These are phyloP conservation scores for Cydia strobilella DNA, from an alignment of 1,140 invertebrate species.

Conservation along the genomic window DNA sequence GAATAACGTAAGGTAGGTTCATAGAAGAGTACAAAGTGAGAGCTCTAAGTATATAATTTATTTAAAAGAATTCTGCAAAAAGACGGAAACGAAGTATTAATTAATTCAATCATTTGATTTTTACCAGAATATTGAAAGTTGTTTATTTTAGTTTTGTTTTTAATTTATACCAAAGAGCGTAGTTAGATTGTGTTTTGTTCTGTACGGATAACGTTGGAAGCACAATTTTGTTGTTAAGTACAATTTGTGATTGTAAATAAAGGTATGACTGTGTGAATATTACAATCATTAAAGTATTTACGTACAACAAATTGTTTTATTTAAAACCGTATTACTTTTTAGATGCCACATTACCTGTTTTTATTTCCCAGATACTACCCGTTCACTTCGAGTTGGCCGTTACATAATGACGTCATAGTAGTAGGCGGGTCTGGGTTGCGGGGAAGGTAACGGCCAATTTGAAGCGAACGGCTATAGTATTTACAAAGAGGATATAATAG, in stretches of 20 bases:
- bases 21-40: constrained; percentile 33
- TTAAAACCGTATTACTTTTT: constrained; percentile 9
- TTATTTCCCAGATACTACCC: too few relatives aligned
- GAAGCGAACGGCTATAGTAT: too few relatives aligned
- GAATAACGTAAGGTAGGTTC: constrained; percentile 17
- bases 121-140: constrained; percentile 39
- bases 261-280: constrained; percentile 77
- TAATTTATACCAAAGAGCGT: constrained; percentile 48
- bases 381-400: too few relatives aligned
- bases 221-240: constrained; percentile 77
- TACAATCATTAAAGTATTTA: constrained; percentile 79
- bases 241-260: constrained; percentile 75
- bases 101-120: constrained; percentile 48
- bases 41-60: constrained; percentile 19
- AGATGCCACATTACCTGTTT: too few relatives aligned
- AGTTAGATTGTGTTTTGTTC: constrained; percentile 52
- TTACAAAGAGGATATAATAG: too few relatives aligned
- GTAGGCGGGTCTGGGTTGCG: too few relatives aligned
- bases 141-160: constrained; percentile 61
- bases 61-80: constrained; percentile 41
- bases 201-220: constrained; percentile 57
- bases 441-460: too few relatives aligned
- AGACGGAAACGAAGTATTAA: constrained; percentile 53
- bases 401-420: too few relatives aligned
- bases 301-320: constrained; percentile 47